Percentiles rank a stretch among this genome's conserved stretches.
Conservation (phyloP, 2,797 vertebrate species). For the Sebastiscus tertius region DNA sequence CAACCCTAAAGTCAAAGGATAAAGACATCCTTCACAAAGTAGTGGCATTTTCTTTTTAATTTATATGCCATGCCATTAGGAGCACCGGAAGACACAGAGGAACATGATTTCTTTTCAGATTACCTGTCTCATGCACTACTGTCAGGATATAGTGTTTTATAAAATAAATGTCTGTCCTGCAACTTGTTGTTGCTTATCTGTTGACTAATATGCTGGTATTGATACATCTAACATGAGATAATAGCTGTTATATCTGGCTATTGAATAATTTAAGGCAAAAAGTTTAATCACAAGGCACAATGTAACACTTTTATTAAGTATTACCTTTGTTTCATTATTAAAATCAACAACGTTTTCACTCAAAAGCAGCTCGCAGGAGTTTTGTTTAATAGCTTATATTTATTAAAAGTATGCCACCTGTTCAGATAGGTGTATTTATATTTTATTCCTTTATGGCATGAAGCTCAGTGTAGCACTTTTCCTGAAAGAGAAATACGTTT, state of each 20-base stretch:
- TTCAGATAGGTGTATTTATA: not conserved
- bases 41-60: too few relatives aligned
- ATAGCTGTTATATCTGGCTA: not conserved
- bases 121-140: too few relatives aligned
- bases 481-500: not conserved
- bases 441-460: not conserved
- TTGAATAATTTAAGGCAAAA: not conserved
- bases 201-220: not conserved
- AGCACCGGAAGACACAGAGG: too few relatives aligned
- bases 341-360: not conserved
- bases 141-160: too few relatives aligned
- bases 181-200: not conserved
- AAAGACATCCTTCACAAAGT: too few relatives aligned
- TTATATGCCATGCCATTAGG: too few relatives aligned
- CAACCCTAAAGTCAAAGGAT: too few relatives aligned
- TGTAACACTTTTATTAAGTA: not conserved
- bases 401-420: not conserved
- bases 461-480: not conserved
- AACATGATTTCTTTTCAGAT: too few relatives aligned
- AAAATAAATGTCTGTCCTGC: too few relatives aligned
- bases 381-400: not conserved
- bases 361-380: not conserved
- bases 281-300: not conserved
- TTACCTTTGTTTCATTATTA: not conserved
- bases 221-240: not conserved